These are phyloP conservation scores for Aurelia sp. DNA, from an alignment of 30 jellyfish, hydroid and myxozoan genomes.

Conservation along the genomic window DNA sequence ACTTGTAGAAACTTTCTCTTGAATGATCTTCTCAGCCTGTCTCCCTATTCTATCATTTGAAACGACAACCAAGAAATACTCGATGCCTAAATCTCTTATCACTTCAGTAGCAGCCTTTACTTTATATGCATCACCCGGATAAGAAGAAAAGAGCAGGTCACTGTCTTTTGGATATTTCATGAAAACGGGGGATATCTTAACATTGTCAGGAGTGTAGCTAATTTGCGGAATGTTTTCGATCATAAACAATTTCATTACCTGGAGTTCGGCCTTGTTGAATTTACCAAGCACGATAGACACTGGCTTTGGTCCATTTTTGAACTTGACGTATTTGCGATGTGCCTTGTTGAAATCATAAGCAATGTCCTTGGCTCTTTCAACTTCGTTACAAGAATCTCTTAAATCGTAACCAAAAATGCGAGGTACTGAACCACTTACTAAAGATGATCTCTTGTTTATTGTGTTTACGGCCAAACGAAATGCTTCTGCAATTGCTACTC, in stretches of 20 bases:
- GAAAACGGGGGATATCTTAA: slow-evolving; percentile 9
- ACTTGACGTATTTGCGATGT: slow-evolving; percentile 32
- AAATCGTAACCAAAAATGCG: slow-evolving; percentile 80
- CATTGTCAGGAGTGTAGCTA: slow-evolving; percentile 74
- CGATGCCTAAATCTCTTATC: slow-evolving; percentile 47
- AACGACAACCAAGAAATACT: slow-evolving; percentile 70
- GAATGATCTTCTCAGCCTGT: slow-evolving; percentile 39
- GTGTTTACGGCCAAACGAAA: slow-evolving; percentile 54
- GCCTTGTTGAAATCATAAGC: slow-evolving; percentile 72
- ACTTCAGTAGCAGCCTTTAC: slow-evolving; percentile 80
- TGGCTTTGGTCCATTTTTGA: slow-evolving; percentile 49
- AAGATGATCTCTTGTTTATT: slow-evolving; percentile 25
- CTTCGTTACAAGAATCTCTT: slow-evolving; percentile 76
- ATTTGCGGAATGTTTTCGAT: slow-evolving; percentile 76
- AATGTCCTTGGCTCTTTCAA: slow-evolving; percentile 58
- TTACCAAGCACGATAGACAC: slow-evolving; percentile 74
- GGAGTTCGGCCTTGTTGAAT: slow-evolving; percentile 45
- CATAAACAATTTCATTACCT: slow-evolving; percentile 43
- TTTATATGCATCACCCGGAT: slow-evolving; percentile 76
- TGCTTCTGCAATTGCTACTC: slow-evolving; percentile 70
- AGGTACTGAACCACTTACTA: slow-evolving; percentile 10
- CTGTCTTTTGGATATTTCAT: background rate
- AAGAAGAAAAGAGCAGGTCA: slow-evolving; percentile 52
- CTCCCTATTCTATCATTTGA: slow-evolving; percentile 74
- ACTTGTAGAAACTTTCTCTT: slow-evolving; percentile 10